These are phyloP conservation scores for Holocentrus rufus DNA, from an alignment of 2,797 vertebrate genomes.

Conservation along the genomic window DNA sequence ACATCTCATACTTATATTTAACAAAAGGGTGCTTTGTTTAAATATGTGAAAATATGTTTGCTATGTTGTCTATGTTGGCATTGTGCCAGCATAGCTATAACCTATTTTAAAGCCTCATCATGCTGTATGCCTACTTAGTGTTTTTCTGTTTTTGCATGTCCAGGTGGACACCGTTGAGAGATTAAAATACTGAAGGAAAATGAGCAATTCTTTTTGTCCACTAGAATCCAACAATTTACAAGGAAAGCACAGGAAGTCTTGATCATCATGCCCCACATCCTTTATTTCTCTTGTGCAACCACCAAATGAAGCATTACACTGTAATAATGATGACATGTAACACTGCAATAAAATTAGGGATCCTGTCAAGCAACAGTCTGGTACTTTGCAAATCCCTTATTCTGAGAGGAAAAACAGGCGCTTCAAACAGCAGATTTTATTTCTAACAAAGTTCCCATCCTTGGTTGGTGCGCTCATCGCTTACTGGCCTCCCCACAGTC, in stretches of 20 bases:
- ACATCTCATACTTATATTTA: not conserved
- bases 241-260: conserved; percentile 46
- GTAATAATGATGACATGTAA: conserved; percentile 26
- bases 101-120: no score
- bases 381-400: conserved; percentile 14
- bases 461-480: not conserved
- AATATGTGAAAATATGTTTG: no score
- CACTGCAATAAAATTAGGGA: conserved; percentile 20
- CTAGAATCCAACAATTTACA: not conserved
- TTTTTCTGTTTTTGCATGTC: not conserved
- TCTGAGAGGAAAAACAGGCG: conserved; percentile 1
- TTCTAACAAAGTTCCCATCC: not conserved
- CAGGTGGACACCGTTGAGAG: not conserved
- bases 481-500: not conserved
- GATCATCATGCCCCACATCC: conserved; percentile 81
- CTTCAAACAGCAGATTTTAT: not conserved
- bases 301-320: conserved; percentile 48
- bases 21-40: not conserved
- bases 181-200: no score
- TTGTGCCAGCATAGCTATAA: not conserved
- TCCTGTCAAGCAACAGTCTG: not conserved
- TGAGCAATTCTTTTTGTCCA: not conserved
- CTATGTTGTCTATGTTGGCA: not conserved
- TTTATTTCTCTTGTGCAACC: conserved; percentile 65
- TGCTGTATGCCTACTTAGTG: not conserved